A percentile compares a stretch with the other conserved stretches of the same genome.
Evolutionary conservation across 1,140 invertebrate species (phyloP).

Genomic region (Drosophila melanica): DNA sequence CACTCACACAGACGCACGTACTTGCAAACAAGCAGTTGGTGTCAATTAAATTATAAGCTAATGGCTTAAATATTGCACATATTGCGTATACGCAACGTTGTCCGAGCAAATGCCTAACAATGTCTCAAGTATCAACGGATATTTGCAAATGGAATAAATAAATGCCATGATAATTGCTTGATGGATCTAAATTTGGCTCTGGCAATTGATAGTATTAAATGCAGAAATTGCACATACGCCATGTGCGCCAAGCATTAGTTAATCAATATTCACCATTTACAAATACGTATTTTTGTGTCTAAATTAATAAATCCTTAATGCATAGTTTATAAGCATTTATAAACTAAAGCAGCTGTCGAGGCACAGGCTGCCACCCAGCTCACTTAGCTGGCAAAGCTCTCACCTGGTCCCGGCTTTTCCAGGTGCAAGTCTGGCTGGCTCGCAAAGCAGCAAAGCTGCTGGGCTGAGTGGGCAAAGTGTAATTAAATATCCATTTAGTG

Average conservation of each 20-base stretch:
- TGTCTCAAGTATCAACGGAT: not conserved
- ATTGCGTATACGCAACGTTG: slow-evolving; percentile 25
- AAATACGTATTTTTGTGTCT: slow-evolving; percentile 2
- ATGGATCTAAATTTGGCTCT: not conserved
- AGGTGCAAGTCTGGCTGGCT: slow-evolving; percentile 8
- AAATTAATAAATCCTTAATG: slow-evolving; percentile 26
- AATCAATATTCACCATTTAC: slow-evolving; percentile 3
- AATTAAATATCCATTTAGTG: slow-evolving; percentile 82
- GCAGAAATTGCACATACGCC: slow-evolving; percentile 24
- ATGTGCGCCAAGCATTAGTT: slow-evolving; percentile 5
- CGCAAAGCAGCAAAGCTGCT: not conserved
- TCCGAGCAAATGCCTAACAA: not conserved
- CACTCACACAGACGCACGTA: not conserved
- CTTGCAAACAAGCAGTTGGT: not conserved
- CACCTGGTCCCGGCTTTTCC: slow-evolving; percentile 13
- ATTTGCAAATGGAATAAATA: slow-evolving; percentile 24
- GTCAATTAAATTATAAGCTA: slow-evolving; percentile 36
- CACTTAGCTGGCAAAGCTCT: slow-evolving; percentile 3
- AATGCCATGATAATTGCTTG: slow-evolving; percentile 24
- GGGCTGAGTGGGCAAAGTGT: slow-evolving; percentile 54
- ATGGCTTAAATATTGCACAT: not conserved
- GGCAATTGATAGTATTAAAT: slow-evolving; percentile 12
- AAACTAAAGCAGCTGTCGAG: slow-evolving; percentile 3
- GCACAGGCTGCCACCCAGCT: not conserved
- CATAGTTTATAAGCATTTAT: slow-evolving; percentile 46